Conservation (phyloP, 2,888 invertebrate species). For the Heterodera filipjevi region DNA sequence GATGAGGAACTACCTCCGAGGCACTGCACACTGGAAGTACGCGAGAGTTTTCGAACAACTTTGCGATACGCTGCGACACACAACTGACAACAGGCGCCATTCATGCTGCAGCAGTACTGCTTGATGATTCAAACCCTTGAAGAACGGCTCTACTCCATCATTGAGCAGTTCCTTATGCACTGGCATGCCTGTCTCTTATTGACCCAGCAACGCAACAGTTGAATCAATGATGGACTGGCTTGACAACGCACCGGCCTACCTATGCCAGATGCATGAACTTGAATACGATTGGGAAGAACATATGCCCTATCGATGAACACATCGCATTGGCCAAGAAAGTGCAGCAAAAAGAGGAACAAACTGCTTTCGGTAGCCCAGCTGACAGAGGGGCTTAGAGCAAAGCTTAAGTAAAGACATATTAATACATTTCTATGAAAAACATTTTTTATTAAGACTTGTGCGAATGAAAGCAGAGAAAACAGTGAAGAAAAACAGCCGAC, state of each 20-base stretch:
- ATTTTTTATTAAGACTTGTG: too few species aligned
- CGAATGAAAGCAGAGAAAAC: too few species aligned
- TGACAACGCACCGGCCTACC: background rate
- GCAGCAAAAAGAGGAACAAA: background rate
- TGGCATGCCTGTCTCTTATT: background rate
- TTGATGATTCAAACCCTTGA: background rate
- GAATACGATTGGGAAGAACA: background rate
- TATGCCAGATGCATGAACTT: background rate
- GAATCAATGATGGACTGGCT: background rate
- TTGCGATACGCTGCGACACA: too few species aligned
- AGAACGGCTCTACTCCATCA: background rate
- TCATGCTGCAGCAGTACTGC: background rate
- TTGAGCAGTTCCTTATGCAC: background rate
- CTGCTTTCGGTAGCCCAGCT: background rate
- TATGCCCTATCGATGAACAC: background rate
- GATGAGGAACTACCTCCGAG: too few species aligned
- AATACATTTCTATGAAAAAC: too few species aligned
- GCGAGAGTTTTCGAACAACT: too few species aligned
- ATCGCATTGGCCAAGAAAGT: background rate
- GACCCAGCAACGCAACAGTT: background rate
- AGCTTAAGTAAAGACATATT: background rate
- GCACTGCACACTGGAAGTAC: too few species aligned
- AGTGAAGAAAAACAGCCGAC: too few species aligned
- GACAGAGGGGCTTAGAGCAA: background rate
- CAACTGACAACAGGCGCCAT: too few species aligned